Evolutionary conservation across 2,888 invertebrate genomes (phyloP).

Genomic region (Aethes cnicana): DNA sequence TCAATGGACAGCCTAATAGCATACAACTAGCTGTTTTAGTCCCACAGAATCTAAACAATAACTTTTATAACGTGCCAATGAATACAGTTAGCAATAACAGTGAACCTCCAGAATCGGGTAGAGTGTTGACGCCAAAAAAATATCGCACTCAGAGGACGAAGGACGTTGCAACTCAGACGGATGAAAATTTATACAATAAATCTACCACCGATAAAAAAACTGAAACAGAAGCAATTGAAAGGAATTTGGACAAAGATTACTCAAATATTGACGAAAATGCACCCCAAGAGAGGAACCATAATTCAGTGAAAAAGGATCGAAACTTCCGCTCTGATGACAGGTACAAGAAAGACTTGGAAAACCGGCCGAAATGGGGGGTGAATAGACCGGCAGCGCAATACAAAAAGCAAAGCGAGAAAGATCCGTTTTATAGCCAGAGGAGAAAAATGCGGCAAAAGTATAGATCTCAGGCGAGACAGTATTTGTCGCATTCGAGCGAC

Average conservation of each 20-base stretch:
- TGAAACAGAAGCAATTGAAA: slow-evolving; percentile 62
- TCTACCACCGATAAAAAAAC: slow-evolving; percentile 55
- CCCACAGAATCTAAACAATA: slow-evolving; percentile 73
- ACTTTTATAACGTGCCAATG: slow-evolving; percentile 69
- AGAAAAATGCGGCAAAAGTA: slow-evolving; percentile 86
- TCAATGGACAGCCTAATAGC: slow-evolving; percentile 70
- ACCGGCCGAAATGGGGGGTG: slow-evolving; percentile 89
- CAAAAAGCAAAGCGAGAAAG: slow-evolving; percentile 94
- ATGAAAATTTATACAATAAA: slow-evolving; percentile 58
- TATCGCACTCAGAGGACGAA: slow-evolving; percentile 75
- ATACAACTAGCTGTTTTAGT: slow-evolving; percentile 84
- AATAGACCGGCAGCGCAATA: slow-evolving; percentile 91
- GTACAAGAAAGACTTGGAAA: slow-evolving; percentile 82
- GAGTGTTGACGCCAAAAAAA: slow-evolving; percentile 72
- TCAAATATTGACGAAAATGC: slow-evolving; percentile 77
- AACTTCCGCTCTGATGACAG: slow-evolving; percentile 79
- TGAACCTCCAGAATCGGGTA: slow-evolving; percentile 59
- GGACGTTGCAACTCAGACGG: slow-evolving; percentile 88
- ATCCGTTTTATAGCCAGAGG: slow-evolving; percentile 90
- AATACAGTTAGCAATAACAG: slow-evolving; percentile 62
- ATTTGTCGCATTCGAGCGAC: slow-evolving; percentile 83
- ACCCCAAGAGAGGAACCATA: slow-evolving; percentile 74
- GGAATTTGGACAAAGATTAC: slow-evolving; percentile 78
- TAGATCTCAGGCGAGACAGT: slow-evolving; percentile 81
- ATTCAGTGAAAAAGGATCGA: slow-evolving; percentile 76